Percentiles rank a stretch among this genome's conserved stretches.
These are phyloP conservation scores for Ibidorhyncha struthersii DNA, from an alignment of 2,113 vertebrate genomes.

Conservation along the genomic window DNA sequence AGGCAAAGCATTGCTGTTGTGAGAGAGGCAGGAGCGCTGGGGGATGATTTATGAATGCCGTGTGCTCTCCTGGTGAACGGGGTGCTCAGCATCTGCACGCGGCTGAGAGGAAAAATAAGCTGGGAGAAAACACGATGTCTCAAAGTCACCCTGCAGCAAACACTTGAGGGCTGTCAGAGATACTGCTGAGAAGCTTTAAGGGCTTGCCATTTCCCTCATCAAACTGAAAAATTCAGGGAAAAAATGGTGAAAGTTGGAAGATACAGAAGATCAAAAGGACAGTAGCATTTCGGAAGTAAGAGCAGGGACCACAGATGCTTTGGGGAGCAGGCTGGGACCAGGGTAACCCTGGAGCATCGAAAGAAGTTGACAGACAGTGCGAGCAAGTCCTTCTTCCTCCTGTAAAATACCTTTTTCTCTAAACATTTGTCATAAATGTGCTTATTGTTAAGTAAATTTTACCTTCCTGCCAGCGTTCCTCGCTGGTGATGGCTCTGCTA, in stretches of 20 bases:
- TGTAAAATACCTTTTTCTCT: neutral
- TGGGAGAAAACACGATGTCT: fast-evolving
- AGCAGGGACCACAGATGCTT: neutral
- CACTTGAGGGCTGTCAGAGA: neutral
- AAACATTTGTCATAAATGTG: neutral
- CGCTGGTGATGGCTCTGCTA: fast-evolving
- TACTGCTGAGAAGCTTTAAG: neutral
- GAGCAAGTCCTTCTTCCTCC: neutral
- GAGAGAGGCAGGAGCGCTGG: fast-evolving
- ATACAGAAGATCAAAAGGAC: neutral
- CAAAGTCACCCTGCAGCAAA: neutral
- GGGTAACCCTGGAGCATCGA: neutral
- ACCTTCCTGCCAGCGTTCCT: neutral
- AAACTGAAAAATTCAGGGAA: neutral
- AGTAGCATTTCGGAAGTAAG: neutral
- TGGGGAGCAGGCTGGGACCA: neutral
- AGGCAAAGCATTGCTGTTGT: neutral
- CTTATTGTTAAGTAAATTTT: neutral
- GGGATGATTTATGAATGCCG: neutral
- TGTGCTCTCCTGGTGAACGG: neutral
- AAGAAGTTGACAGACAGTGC: neutral
- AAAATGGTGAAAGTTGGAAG: neutral
- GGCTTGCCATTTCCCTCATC: neutral
- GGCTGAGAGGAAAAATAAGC: neutral
- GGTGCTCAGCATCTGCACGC: neutral